Base-by-base conservation (phyloP, 2,797 vertebrate genomes). In the Danio jaintianensis region DNA sequence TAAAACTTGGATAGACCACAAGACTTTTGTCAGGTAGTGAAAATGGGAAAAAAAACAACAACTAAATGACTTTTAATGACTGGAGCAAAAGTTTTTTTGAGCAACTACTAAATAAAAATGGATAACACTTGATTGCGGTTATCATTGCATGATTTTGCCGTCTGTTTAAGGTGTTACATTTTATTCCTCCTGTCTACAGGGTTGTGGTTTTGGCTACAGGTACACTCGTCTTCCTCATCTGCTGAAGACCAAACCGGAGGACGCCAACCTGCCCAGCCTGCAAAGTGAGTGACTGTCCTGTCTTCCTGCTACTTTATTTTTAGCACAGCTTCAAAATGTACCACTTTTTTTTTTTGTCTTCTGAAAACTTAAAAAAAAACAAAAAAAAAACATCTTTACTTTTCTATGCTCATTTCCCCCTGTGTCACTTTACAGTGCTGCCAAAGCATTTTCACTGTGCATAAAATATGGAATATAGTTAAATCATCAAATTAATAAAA, bases 161-260 rank as follows among this genome's bases (percentile, higher is more conserved):
- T 15, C 6, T 13, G 4, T 55, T 13, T 16, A 0, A 52, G 11
- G 12, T 50, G 5, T 52, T 42, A 56, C 9, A 36, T 67, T 52
- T 0, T 13, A 40, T 62, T 52, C 13, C 6, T 52, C 36, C 38
- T 66, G 36, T 78, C 43, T 59, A 40, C 88, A 99, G 98, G 98
- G 98, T 48, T 99, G 97, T 91, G 98, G 98, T 7, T 99, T 99
- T 5, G 98, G 98, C 38, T 99, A 99, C 93, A 95, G 98, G 81
- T 99, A 99, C 87, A 99, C 97, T 5, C 95, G 97, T 13, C 95
- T 99, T 78, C 97, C 97, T 81, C 97, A 98, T 86, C 92, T 99
- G 72, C 94, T 99, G 89, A 98, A 98, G 86, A 98, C 96, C 89
- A 99, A 99, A 88, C 97, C 97, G 0, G 97, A 99, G 85, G 98